Evolutionary conservation across 1,140 invertebrate species (phyloP), one percentile per base, ranked within the genome.

Genomic region (Meloidogyne hapla): DNA sequence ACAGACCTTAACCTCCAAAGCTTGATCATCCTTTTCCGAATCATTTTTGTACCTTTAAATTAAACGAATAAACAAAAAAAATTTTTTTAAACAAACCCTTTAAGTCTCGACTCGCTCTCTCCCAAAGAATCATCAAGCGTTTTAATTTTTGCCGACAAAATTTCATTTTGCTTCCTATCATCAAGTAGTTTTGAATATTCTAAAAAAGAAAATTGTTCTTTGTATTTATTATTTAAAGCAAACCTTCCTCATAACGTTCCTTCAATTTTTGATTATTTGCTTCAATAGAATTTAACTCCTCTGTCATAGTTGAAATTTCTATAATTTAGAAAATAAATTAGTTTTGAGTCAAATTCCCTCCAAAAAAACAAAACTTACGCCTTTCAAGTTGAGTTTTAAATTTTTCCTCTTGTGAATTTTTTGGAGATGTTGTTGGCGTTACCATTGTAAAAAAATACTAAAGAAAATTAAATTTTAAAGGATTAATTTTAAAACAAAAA

Each of bases 241-340:
- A 45, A 45, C 42, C 42, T 56, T 56, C 48, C 6, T 56, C 48
- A 56, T 56, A 56, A 56, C 18, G 48, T 21, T n/a, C 4, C 18
- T 5, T 18, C 6, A 56, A 56, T 56, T 56, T 56, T 56, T 56
- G 18, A 56, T 5, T 56, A 56, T 56, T 56, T n/a, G 8, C n/a
- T 9, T 56, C 48, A 56, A 5, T 56, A n/a, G 5, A n/a, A 0
- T n/a, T 6, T 1, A 56, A n/a, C 6, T 56, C 18, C 12, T 56
- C 48, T 9, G 5, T 56, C 18, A 56, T n/a, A 56, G n/a, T n/a
- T 0, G 18, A n/a, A 56, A 56, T 21, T 56, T n/a, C 48, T 56
- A n/a, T 56, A 56, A 56, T 56, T 66, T 63, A 4, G n/a, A n/a
- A 21, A 63, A 63, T 63, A 2, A 65, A 65, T 65, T 65, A 65